Conservation (phyloP, 2,888 invertebrate species). For the Pyrochroa serraticornis region DNA sequence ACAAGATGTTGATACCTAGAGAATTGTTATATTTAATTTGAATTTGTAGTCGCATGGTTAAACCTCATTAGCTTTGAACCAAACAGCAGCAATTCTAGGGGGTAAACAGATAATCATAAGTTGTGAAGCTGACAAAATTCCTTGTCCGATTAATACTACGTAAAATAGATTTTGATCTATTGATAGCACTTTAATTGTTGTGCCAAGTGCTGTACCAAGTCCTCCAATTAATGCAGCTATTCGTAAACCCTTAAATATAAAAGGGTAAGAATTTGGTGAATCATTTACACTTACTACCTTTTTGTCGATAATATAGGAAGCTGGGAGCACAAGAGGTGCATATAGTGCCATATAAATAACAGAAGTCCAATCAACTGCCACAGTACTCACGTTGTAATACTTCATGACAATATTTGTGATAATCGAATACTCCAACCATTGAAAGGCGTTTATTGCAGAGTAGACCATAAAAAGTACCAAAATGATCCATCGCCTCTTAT, state of each 20-base stretch:
- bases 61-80: slow-evolving; percentile 95
- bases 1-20: slow-evolving; percentile 40
- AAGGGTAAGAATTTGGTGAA: not conserved
- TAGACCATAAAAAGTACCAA: slow-evolving; percentile 83
- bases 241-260: slow-evolving; percentile 69
- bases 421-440: slow-evolving; percentile 96
- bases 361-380: slow-evolving; percentile 91
- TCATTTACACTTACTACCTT: slow-evolving; percentile 64
- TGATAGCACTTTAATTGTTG: slow-evolving; percentile 89
- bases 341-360: slow-evolving; percentile 96
- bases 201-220: slow-evolving; percentile 82
- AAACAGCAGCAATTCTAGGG: slow-evolving; percentile 89
- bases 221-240: slow-evolving; percentile 80
- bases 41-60: not conserved
- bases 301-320: slow-evolving; percentile 91
- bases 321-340: slow-evolving; percentile 94
- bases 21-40: not conserved
- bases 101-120: slow-evolving; percentile 92
- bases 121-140: slow-evolving; percentile 84
- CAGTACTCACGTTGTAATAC: slow-evolving; percentile 74
- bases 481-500: slow-evolving; percentile 80
- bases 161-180: slow-evolving; percentile 82
- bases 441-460: slow-evolving; percentile 88
- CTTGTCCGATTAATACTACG: slow-evolving; percentile 87
- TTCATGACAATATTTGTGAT: slow-evolving; percentile 81